Evolutionary conservation across 2,113 vertebrate genomes (phyloP).

Genomic region (Gnathonemus echidnorhynchus): DNA sequence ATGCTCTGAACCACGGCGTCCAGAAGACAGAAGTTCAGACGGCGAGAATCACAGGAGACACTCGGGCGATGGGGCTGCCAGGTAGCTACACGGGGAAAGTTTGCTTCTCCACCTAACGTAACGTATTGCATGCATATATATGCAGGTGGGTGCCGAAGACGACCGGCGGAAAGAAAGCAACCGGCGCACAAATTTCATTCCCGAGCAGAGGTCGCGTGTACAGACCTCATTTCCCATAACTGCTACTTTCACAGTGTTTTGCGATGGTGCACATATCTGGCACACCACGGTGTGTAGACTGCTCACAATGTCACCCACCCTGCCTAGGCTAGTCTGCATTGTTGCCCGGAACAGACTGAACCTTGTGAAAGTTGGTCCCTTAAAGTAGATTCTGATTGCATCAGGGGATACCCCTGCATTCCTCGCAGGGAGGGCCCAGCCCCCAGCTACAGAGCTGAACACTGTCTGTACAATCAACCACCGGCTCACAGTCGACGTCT

Average conservation of each 20-base stretch:
- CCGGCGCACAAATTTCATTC: neutral
- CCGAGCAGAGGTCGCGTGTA: neutral
- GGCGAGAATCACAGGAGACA: neutral
- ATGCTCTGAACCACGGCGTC: neutral
- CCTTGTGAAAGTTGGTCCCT: constrained; percentile 2
- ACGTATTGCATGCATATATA: constrained; percentile 24
- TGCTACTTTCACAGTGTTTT: constrained; percentile 21
- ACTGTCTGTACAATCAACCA: neutral
- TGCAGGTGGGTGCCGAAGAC: neutral
- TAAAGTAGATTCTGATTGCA: neutral
- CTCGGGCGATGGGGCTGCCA: neutral
- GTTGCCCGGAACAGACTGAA: neutral
- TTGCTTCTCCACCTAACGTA: neutral
- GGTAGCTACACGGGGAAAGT: neutral
- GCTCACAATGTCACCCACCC: neutral
- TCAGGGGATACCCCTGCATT: neutral
- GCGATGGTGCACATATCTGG: neutral
- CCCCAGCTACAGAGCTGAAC: neutral
- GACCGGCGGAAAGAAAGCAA: neutral
- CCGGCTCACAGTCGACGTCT: neutral
- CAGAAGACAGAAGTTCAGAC: neutral
- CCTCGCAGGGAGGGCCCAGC: neutral
- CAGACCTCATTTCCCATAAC: neutral
- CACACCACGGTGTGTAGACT: neutral
- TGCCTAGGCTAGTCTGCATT: neutral